Conservation (phyloP, 2,888 invertebrate species). For the Cosmia trapezina region DNA sequence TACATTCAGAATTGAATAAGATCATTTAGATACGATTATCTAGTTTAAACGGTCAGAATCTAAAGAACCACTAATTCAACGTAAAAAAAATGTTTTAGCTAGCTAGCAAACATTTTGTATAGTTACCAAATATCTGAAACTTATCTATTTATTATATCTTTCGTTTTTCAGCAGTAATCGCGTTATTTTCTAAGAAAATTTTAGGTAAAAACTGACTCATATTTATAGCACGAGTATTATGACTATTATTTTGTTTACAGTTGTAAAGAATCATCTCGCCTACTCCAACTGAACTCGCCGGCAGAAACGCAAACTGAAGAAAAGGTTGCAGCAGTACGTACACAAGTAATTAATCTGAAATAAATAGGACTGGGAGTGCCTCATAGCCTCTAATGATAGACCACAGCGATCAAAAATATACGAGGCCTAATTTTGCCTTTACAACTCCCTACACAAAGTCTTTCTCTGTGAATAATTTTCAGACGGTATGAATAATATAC, state of each 20-base stretch:
- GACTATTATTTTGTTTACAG: constrained; percentile 59
- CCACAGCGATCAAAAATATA: constrained; percentile 18
- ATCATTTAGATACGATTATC: constrained; percentile 12
- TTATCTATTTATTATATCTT: constrained; percentile 16
- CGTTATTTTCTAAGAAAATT: constrained; percentile 14
- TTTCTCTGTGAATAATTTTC: constrained; percentile 29
- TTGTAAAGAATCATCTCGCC: constrained; percentile 57
- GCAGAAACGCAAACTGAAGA: constrained; percentile 47
- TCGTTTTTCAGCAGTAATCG: constrained; percentile 11
- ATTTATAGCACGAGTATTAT: constrained; percentile 2
- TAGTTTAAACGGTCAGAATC: background rate
- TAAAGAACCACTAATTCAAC: background rate
- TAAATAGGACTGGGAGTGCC: constrained; percentile 1
- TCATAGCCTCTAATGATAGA: background rate
- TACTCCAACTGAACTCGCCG: constrained; percentile 38
- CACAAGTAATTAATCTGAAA: constrained; percentile 13
- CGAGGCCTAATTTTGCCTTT: constrained; percentile 9
- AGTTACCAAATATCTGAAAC: background rate
- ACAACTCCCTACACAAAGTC: constrained; percentile 6
- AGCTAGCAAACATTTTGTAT: background rate
- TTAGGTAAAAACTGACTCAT: background rate
- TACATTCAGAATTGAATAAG: constrained; percentile 17
- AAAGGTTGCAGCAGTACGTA: constrained; percentile 66
- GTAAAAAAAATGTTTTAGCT: background rate
- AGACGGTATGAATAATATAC: constrained; percentile 41